Evolutionary conservation across 2,888 invertebrate species (phyloP), one percentile per base, ranked within the genome.

Genomic region (Archaeoteleia sp.): DNA sequence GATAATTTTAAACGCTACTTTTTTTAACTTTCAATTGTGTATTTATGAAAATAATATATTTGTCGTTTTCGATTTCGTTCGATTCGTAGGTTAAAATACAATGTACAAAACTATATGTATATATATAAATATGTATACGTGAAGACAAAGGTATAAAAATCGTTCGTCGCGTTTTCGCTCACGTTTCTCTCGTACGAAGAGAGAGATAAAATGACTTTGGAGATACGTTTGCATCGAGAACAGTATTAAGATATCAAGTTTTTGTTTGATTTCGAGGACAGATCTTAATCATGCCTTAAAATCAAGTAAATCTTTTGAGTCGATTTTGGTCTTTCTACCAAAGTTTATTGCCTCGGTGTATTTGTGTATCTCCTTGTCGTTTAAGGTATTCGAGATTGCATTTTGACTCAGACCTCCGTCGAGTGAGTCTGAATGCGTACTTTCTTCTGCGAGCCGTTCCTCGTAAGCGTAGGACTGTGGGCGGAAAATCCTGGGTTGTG

Each of bases 391-490:
- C 12, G 25, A 51, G 29, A 30, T 35, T 2, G 14, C 4, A 5
- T 8, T 42, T 13, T 49, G 14, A 42, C 35, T 86, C 87, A 95
- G 68, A 95, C 95, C 85, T 95, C 95, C 32, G 95, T 96, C 82
- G 95, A 95, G 83, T 95, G 95, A 27, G 95, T 95, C 83, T 95
- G 95, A 84, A 96, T 95, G 67, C 95, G 89, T 62, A 95, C 95
- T 87, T 95, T 95, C 84, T 95, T 95, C 80, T 94, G 92, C 79
- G 95, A 95, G 0, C 94, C 95, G 76, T 95, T 95, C 53, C 95
- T 88, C 43, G 92, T 91, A 62, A 95, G 88, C 0, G 94, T 91
- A 0, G 95, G 95, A 9, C 95, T 95, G 72, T 93, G 92, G 1
- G 94, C 92, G 0, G 94, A 93, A 76, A 92, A 94, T 27, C 92